Evolutionary conservation across 2,888 invertebrate genomes (phyloP).

Genomic region (Cephus pulcher): DNA sequence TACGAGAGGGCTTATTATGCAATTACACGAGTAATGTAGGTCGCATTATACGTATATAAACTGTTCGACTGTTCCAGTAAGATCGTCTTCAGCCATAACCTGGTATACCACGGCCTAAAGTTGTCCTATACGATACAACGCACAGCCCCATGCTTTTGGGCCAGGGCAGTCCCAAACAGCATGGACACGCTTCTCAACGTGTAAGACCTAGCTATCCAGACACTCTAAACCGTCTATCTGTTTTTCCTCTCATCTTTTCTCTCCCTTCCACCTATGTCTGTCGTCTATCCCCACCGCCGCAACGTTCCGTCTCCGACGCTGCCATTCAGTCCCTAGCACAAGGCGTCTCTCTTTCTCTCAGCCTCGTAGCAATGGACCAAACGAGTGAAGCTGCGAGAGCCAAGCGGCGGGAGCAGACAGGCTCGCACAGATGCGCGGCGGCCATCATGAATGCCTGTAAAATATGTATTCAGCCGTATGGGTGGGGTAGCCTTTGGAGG

Average conservation of each 20-base stretch:
- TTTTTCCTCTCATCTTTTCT: neutral
- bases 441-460: constrained; percentile 67
- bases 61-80: constrained; percentile 2
- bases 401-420: constrained; percentile 50
- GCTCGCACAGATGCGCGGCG: constrained; percentile 66
- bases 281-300: neutral
- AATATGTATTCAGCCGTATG: constrained; percentile 61
- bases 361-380: constrained; percentile 20
- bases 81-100: neutral
- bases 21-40: constrained; percentile 60
- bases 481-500: constrained; percentile 26
- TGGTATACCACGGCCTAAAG: neutral
- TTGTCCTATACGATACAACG: neutral
- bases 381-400: constrained; percentile 47
- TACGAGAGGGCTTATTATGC: constrained; percentile 56
- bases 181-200: neutral
- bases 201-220: neutral
- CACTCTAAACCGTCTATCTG: neutral
- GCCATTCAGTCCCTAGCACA: neutral
- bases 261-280: neutral
- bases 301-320: neutral
- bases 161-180: neutral
- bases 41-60: constrained; percentile 39
- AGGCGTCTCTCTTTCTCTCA: neutral
- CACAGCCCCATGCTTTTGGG: neutral